phyloP scores from a whole-genome alignment of 2,113 vertebrate species.

The Python bivittatus region DNA sequence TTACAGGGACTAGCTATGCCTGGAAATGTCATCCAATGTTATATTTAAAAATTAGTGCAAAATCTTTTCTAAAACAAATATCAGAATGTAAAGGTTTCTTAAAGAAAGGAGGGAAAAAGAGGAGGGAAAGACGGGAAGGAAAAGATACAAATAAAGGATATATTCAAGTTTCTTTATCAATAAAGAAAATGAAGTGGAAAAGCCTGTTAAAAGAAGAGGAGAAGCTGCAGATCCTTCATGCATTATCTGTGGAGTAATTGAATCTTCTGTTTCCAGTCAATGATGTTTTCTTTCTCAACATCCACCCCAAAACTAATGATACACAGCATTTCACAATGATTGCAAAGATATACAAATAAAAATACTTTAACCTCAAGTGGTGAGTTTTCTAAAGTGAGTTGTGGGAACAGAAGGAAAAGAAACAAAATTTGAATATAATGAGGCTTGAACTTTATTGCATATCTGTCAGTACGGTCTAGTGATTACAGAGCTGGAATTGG shows the following conservation, averaged over 20 bases:
- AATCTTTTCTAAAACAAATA: background rate
- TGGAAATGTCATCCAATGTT: too few relatives aligned
- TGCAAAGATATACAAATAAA: conserved; percentile 32
- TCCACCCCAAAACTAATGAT: conserved; percentile 12
- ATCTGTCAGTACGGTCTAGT: background rate
- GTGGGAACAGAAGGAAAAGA: background rate
- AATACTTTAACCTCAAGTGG: background rate
- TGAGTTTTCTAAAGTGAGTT: background rate
- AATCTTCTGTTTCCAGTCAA: conserved; percentile 32
- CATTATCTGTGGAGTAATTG: conserved; percentile 29
- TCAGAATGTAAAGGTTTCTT: too few relatives aligned
- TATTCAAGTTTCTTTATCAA: background rate
- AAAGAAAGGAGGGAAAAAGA: background rate
- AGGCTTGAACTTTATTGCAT: background rate
- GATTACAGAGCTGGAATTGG: background rate
- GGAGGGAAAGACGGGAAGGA: background rate
- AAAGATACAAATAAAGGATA: background rate
- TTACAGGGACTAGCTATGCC: background rate
- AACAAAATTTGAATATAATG: background rate
- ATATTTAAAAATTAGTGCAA: background rate
- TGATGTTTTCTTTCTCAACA: background rate
- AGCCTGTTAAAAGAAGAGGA: conserved; percentile 3
- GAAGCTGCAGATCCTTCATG: background rate
- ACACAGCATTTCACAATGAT: background rate
- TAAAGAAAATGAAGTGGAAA: conserved; percentile 23